A percentile compares a stretch with the other conserved stretches of the same genome.
These are phyloP conservation scores for Andricus quercusramuli DNA, from an alignment of 2,888 invertebrate genomes.

Conservation along the genomic window DNA sequence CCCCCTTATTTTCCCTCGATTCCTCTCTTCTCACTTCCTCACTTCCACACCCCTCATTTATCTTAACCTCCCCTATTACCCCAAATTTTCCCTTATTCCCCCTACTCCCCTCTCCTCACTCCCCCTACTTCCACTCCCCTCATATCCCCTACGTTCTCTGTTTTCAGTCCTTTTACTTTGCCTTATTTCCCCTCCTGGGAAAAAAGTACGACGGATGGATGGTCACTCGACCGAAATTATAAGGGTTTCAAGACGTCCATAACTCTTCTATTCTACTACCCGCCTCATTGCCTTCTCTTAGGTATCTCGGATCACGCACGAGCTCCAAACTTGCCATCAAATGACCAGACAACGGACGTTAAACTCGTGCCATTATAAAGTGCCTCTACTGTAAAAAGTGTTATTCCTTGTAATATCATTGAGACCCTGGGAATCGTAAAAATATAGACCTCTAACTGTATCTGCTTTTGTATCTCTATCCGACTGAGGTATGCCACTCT, in stretches of 20 bases:
- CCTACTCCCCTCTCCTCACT: too few species aligned
- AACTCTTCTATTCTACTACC: background rate
- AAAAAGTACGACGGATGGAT: too few species aligned
- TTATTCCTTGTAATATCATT: conserved; percentile 4
- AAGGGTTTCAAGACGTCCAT: background rate
- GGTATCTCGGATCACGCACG: conserved; percentile 13
- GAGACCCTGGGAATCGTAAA: conserved; percentile 1
- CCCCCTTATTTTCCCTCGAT: too few species aligned
- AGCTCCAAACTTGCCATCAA: conserved; percentile 25
- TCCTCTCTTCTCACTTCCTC: too few species aligned
- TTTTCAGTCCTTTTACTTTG: accelerated
- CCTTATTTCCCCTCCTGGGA: too few species aligned
- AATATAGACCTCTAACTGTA: conserved; percentile 20
- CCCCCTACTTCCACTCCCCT: too few species aligned
- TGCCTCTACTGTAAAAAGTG: background rate
- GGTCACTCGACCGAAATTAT: too few species aligned
- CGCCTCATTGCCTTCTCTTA: background rate
- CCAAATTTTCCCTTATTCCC: too few species aligned
- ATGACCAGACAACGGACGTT: background rate
- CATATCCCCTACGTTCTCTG: too few species aligned
- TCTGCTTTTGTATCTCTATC: background rate
- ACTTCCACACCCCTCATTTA: too few species aligned
- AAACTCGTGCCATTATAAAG: conserved; percentile 8
- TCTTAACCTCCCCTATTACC: too few species aligned
- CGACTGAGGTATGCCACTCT: background rate